These are phyloP conservation scores for Galleria mellonella DNA, from an alignment of 1,140 invertebrate genomes.

Conservation along the genomic window DNA sequence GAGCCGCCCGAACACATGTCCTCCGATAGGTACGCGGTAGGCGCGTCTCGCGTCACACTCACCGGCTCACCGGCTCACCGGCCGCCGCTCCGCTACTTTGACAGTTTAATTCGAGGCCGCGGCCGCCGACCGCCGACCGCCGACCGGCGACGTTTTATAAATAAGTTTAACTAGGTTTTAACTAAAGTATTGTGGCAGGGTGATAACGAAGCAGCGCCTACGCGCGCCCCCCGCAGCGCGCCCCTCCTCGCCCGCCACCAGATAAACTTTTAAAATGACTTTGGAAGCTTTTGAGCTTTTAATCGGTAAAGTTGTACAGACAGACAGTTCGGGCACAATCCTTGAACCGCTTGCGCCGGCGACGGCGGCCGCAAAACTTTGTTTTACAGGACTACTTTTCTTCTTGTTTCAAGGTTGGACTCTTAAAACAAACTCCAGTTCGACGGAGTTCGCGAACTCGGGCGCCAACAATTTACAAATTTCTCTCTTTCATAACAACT, in stretches of 20 bases:
- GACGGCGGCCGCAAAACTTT: constrained; percentile 75
- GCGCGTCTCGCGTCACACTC: constrained; percentile 7
- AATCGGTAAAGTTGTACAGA: constrained; percentile 76
- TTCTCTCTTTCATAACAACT: constrained; percentile 76
- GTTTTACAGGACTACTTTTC: constrained; percentile 77
- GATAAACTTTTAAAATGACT: constrained; percentile 77
- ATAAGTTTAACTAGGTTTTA: constrained; percentile 70
- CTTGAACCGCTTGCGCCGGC: constrained; percentile 75
- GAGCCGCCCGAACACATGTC: constrained; percentile 39
- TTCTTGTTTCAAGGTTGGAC: constrained; percentile 76
- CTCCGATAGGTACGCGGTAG: constrained; percentile 20
- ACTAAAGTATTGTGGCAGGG: constrained; percentile 63
- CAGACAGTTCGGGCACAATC: constrained; percentile 75
- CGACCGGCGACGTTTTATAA: constrained; percentile 43
- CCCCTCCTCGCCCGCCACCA: constrained; percentile 49
- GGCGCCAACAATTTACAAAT: constrained; percentile 76
- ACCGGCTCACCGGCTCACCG: too few species aligned
- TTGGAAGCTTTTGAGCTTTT: constrained; percentile 77
- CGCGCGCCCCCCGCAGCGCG: constrained; percentile 31
- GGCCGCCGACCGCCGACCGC: constrained; percentile 56
- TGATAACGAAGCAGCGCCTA: constrained; percentile 65
- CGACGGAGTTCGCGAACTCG: constrained; percentile 75
- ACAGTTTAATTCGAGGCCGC: constrained; percentile 59
- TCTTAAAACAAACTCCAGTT: constrained; percentile 76
- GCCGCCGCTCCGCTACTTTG: constrained; percentile 39